Evolutionary conservation across 1,140 invertebrate species (phyloP).

Genomic region (Vanessa atalanta): DNA sequence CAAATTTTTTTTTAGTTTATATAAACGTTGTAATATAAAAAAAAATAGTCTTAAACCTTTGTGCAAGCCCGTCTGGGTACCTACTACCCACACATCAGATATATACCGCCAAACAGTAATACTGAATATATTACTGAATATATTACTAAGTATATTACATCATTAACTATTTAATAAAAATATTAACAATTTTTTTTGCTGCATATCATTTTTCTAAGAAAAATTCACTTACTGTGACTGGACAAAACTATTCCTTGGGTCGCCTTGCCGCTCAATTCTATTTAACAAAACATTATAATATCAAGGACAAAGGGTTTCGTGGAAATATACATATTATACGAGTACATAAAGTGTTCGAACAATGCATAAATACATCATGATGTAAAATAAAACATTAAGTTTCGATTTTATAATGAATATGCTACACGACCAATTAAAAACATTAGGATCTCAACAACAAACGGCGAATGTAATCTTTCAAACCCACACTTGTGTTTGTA

Average conservation of each 20-base stretch:
- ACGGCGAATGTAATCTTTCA: slow-evolving; percentile 51
- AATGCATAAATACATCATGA: neutral
- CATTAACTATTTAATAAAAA: neutral
- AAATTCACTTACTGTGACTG: neutral
- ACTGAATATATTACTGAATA: too few species aligned
- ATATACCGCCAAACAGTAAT: too few species aligned
- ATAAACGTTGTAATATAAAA: too few species aligned
- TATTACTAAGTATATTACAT: too few species aligned
- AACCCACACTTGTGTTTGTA: slow-evolving; percentile 49
- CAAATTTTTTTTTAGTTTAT: too few species aligned
- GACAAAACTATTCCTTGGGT: neutral
- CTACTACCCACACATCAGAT: too few species aligned
- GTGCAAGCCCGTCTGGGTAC: too few species aligned
- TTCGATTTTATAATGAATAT: slow-evolving; percentile 32
- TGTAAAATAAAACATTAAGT: slow-evolving; percentile 22
- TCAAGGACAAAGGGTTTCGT: neutral
- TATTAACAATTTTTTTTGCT: neutral
- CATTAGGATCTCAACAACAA: slow-evolving; percentile 47
- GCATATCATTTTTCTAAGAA: neutral
- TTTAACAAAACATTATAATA: neutral
- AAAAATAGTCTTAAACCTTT: too few species aligned
- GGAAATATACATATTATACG: neutral
- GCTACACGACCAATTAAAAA: slow-evolving; percentile 45
- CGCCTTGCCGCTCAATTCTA: neutral
- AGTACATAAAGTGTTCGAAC: too few species aligned